A percentile compares a stretch with the other conserved stretches of the same genome.
These are phyloP conservation scores for Xenopus laevis DNA, from an alignment of 2,113 vertebrate species.

Conservation along the genomic window DNA sequence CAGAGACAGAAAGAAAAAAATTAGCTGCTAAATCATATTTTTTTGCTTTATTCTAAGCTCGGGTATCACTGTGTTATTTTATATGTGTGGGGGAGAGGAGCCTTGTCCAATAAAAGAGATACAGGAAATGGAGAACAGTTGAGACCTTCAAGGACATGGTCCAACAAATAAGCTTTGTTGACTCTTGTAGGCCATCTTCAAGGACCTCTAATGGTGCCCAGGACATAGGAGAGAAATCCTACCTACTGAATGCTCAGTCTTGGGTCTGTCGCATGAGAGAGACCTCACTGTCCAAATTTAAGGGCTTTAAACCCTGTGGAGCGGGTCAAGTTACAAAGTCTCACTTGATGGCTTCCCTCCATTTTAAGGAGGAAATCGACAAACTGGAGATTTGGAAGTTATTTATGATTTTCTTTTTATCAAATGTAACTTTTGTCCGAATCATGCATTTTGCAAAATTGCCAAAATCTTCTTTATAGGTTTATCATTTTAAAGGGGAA, in stretches of 20 bases:
- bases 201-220: neutral
- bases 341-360: neutral
- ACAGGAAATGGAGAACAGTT: no score
- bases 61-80: slow-evolving; percentile 83
- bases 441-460: slow-evolving; percentile 7
- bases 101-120: no score
- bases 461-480: slow-evolving; percentile 15
- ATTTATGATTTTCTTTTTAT: no score
- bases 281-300: neutral
- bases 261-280: neutral
- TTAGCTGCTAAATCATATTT: slow-evolving; percentile 20
- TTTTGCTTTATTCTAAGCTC: slow-evolving; percentile 20
- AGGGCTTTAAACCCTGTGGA: neutral
- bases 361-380: neutral
- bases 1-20: slow-evolving; percentile 36
- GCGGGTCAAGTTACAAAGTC: neutral
- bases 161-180: no score
- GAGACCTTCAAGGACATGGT: no score
- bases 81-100: neutral
- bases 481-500: no score
- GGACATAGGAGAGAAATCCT: neutral
- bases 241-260: neutral
- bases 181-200: neutral
- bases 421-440: neutral
- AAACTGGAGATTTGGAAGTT: neutral